These are phyloP conservation scores for Acipenser ruthenus DNA, from an alignment of 2,797 vertebrate genomes.

Conservation along the genomic window DNA sequence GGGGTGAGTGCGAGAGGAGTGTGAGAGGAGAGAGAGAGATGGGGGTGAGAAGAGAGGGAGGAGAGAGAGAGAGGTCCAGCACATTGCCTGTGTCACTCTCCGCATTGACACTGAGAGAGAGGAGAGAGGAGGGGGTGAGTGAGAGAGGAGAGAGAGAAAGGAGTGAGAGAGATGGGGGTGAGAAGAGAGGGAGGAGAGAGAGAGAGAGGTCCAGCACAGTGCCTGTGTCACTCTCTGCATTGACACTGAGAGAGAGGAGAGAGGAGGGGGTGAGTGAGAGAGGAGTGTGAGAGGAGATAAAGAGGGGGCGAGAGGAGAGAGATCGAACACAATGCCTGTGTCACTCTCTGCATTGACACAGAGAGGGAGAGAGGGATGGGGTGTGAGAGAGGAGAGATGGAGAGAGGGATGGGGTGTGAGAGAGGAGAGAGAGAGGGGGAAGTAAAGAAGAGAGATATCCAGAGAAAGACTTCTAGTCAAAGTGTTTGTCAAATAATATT, in stretches of 20 bases:
- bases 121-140: constrained; percentile 14
- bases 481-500: no score
- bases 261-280: neutral
- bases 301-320: neutral
- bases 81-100: constrained; percentile 16
- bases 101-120: constrained; percentile 39
- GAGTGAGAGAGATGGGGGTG: no score
- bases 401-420: neutral
- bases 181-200: neutral
- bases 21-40: neutral
- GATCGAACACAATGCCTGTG: neutral
- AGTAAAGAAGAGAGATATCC: neutral
- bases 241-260: constrained; percentile 34
- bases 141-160: constrained; percentile 8
- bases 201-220: neutral
- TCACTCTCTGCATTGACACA: constrained; percentile 39
- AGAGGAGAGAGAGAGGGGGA: neutral
- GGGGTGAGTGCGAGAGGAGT: constrained; percentile 10
- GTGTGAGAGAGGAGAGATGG: constrained; percentile 9
- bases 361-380: constrained; percentile 19
- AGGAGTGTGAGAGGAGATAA: neutral
- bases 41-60: neutral
- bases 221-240: constrained; percentile 10
- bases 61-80: neutral
- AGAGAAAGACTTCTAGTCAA: no score